Base-by-base conservation (phyloP, 2,113 vertebrate genomes). In the Antechinus stuartii region DNA sequence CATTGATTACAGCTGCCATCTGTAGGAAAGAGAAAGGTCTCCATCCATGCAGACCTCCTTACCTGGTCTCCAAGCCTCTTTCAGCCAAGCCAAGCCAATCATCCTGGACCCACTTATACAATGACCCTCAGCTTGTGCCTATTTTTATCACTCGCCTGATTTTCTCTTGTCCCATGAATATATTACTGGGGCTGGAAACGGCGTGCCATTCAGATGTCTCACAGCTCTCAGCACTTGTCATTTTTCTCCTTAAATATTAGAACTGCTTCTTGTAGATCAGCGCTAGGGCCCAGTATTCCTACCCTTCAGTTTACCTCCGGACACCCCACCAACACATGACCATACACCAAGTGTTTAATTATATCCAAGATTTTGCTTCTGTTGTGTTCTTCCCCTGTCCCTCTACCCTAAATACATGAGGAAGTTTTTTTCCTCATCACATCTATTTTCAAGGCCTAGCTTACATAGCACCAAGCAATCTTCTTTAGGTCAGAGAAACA, bases 1-100 rank as follows among this genome's bases (percentile, higher is more conserved):
- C 50, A 1, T 23, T 93, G 95, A 97, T 89, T 47, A 22, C 57
- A 84, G 26, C 91, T 0, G 7, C 96, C 52, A 94, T 19, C 95
- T 96, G 56, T 0, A 3, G 54, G 89, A 91, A 91, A 84, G 35
- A 84, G 16, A 42, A 84, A 42, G 68, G 14, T 84, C 35, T 84
- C 14, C 16, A 42, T 84, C n/a, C 42, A 1, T 22, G n/a, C 16
- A 84, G 68, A 84, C 19, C 14, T 30, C 19, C 68, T 5, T n/a
- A 76, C 1, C 35, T 76, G 68, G 16, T n/a, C 35, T 0, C 61
- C 30, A 76, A 76, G 4, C 35, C 35, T 76, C 19, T 68, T 68
- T 3, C 57, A 68, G 27, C 12, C 30, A 68, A 84, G 54, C 54
- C 54, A 55, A 55, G 68, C 16, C 35, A 42, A 5, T 22, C 8